Conservation (phyloP, 2,888 invertebrate species). For the Sussaba pulchella region DNA sequence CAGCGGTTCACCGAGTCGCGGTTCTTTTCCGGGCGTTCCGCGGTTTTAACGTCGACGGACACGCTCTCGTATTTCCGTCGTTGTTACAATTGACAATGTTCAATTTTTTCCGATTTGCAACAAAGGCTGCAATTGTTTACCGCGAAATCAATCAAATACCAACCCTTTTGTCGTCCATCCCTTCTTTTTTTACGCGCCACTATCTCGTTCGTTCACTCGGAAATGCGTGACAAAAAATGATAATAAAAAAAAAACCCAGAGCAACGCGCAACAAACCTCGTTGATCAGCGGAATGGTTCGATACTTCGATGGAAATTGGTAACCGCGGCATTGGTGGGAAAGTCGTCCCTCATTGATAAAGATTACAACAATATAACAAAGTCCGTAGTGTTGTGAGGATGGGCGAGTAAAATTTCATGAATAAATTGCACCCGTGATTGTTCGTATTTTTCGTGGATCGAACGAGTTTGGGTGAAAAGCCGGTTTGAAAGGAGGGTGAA, state of each 20-base stretch:
- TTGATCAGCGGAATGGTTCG: slow-evolving; percentile 27
- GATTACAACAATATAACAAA: background rate
- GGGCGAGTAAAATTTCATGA: background rate
- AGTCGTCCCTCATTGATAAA: background rate
- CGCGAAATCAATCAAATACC: background rate
- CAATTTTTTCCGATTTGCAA: background rate
- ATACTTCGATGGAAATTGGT: slow-evolving; percentile 31
- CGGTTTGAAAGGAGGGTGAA: slow-evolving; percentile 43
- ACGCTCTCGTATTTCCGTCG: slow-evolving; percentile 1
- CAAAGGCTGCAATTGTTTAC: background rate
- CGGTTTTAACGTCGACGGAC: background rate
- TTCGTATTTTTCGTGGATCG: slow-evolving; percentile 6
- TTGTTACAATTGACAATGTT: background rate
- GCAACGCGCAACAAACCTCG: slow-evolving; percentile 38
- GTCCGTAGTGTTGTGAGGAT: background rate
- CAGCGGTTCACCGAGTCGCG: slow-evolving; percentile 39
- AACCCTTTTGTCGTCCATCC: background rate
- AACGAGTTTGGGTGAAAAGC: slow-evolving; percentile 32
- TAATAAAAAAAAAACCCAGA: background rate
- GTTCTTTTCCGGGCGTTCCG: slow-evolving; percentile 50
- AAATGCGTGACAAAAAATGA: slow-evolving; percentile 8
- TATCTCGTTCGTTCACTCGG: slow-evolving; percentile 1
- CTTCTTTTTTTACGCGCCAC: background rate
- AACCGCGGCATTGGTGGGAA: slow-evolving; percentile 9
- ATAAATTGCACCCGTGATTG: background rate